These are phyloP conservation scores for Bombus turneri DNA, from an alignment of 1,140 invertebrate genomes.

Conservation along the genomic window DNA sequence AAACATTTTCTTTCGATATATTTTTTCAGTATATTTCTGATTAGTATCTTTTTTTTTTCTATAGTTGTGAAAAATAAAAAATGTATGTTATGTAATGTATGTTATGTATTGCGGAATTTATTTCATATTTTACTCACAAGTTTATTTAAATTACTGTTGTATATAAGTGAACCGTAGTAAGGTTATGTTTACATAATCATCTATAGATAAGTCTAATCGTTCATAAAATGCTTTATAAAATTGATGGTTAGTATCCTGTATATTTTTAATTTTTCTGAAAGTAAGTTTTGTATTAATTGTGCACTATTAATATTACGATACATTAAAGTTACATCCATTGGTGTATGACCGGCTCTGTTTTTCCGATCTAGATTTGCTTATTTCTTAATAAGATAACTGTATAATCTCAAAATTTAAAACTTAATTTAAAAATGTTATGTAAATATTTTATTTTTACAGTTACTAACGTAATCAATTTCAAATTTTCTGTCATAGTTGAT, in stretches of 20 bases:
- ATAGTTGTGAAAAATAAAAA: not conserved
- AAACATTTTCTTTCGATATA: not conserved
- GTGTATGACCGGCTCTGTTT: not conserved
- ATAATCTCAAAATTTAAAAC: not conserved
- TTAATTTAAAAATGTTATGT: not conserved
- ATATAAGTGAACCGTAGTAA: not conserved
- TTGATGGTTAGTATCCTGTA: not conserved
- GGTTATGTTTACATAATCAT: not conserved
- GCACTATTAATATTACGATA: not conserved
- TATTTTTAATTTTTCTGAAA: not conserved
- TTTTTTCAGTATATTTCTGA: not conserved
- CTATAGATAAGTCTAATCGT: not conserved
- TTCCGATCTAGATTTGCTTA: not conserved
- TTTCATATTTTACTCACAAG: not conserved
- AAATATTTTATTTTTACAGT: not conserved
- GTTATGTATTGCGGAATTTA: not conserved
- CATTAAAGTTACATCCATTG: slow-evolving; percentile 2
- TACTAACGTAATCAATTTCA: not conserved
- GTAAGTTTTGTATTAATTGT: not conserved
- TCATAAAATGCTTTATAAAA: too few relatives aligned
- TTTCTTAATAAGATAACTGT: slow-evolving; percentile 5
- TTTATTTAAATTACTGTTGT: not conserved
- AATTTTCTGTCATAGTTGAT: slow-evolving; percentile 9
- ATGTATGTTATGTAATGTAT: not conserved
- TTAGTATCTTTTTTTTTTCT: not conserved